Evolutionary conservation across 2,797 vertebrate species (phyloP).

Genomic region (Ceryle rudis): DNA sequence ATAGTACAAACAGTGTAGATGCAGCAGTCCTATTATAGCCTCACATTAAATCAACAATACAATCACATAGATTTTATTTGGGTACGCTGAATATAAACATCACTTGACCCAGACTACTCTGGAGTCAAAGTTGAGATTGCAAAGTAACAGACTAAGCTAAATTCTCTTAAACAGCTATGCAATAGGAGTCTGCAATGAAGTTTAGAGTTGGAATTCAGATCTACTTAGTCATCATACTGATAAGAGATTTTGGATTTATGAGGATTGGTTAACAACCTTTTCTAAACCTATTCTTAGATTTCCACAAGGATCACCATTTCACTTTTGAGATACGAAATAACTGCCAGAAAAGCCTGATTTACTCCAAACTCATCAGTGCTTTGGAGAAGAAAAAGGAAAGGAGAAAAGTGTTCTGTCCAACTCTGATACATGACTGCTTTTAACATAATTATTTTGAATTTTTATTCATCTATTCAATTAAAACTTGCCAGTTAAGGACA

Average conservation of each 20-base stretch:
- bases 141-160: neutral
- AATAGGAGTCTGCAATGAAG: neutral
- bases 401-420: neutral
- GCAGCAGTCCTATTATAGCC: neutral
- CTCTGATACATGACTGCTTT: neutral
- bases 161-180: neutral
- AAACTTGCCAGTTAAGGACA: neutral
- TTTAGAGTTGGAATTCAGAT: constrained; percentile 11
- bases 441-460: neutral
- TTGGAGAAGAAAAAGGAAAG: neutral
- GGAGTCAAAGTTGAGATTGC: neutral
- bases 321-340: neutral
- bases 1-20: neutral
- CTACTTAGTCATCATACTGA: constrained; percentile 33
- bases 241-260: neutral
- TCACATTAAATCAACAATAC: neutral
- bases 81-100: neutral
- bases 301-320: neutral
- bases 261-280: neutral
- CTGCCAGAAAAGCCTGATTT: neutral
- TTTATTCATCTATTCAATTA: neutral
- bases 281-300: neutral
- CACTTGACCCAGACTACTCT: neutral
- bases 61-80: neutral
- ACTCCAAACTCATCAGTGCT: neutral